phyloP scores from a whole-genome alignment of 2,797 vertebrate species.

The Pristis pectinata region DNA sequence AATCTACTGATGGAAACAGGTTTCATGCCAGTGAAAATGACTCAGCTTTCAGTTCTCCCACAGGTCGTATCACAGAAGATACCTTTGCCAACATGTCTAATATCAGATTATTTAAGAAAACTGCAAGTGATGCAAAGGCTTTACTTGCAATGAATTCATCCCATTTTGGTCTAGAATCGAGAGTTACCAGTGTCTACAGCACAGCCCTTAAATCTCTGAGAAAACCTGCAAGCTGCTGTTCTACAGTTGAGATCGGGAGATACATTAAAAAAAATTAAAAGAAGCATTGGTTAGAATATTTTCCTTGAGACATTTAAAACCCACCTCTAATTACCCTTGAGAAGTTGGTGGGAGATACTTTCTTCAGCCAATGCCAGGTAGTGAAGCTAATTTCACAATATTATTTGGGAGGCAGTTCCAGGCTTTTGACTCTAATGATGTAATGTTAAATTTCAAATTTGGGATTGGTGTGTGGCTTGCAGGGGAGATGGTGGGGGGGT shows the following conservation, averaged over 20 bases:
- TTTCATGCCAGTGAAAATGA: background rate
- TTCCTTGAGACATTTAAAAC: background rate
- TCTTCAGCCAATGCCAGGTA: background rate
- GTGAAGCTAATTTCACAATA: background rate
- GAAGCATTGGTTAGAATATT: no score
- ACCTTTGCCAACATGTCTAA: conserved; percentile 6
- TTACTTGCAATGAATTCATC: background rate
- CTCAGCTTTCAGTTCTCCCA: conserved; percentile 22
- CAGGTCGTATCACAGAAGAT: conserved; percentile 15
- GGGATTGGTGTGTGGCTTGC: background rate
- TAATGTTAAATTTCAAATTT: background rate
- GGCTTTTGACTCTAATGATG: background rate
- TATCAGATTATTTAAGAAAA: background rate
- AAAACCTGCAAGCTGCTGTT: background rate
- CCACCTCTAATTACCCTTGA: background rate
- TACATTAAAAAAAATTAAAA: background rate
- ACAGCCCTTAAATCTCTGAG: background rate
- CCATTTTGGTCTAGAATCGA: background rate
- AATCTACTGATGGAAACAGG: conserved; percentile 26
- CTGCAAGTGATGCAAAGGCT: background rate
- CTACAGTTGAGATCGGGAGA: background rate
- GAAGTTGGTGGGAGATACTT: no score
- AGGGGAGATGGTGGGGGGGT: background rate
- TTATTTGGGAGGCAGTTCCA: background rate
- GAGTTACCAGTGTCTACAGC: background rate